Conservation (phyloP, 2,888 invertebrate genomes). For the Morinoia aosen region DNA sequence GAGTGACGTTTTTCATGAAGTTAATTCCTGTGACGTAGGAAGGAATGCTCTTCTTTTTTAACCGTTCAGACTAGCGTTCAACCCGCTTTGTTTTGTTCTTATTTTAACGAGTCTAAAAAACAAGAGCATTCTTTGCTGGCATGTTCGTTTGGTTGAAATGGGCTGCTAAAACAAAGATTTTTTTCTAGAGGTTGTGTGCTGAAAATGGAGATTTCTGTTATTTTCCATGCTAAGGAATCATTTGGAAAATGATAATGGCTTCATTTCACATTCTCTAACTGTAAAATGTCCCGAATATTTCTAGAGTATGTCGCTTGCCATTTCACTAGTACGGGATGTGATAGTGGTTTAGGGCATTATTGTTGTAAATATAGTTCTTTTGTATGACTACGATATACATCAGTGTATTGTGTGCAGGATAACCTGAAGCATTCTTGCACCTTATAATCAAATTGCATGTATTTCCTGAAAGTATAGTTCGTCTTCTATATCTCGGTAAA, state of each 20-base stretch:
- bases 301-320: not conserved
- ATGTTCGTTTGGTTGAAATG: not conserved
- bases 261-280: not conserved
- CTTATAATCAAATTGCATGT: not conserved
- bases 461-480: not conserved
- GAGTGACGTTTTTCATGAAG: slow-evolving; percentile 1
- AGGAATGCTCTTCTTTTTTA: slow-evolving; percentile 10
- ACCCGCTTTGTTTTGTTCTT: not conserved
- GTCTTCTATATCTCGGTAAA: not conserved
- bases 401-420: not conserved
- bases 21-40: not conserved
- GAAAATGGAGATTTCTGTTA: not conserved
- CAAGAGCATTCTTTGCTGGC: not conserved
- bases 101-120: not conserved
- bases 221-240: not conserved
- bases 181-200: not conserved
- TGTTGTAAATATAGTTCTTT: not conserved
- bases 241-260: not conserved
- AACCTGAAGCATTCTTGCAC: not conserved
- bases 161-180: not conserved
- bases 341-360: not conserved
- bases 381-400: not conserved
- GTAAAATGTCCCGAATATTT: not conserved
- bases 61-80: not conserved
- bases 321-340: not conserved